Base-by-base conservation (phyloP, 2,113 vertebrate genomes). In the Chlamydotis undulata region DNA sequence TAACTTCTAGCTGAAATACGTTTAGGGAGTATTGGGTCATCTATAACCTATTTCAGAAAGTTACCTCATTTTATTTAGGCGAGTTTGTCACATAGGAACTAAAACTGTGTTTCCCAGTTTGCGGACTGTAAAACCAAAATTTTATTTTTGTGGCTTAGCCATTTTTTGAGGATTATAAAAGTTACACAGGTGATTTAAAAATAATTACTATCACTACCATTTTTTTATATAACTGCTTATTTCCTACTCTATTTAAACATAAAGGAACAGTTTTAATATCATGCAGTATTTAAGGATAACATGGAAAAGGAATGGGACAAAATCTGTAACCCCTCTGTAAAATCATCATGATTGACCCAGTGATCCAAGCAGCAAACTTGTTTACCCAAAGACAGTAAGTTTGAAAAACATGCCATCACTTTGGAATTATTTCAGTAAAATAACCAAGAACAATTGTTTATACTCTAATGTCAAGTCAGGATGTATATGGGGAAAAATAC, bases 341-440 rank as follows among this genome's bases (percentile, higher is more conserved):
- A 94, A 71, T 19, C 57, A 57, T 26, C 43, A 19, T 45, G 43
- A 81, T 60, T 78, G 75, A 94, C 26, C 43, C 56, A 90, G 15
- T 85, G 52, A 95, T 87, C 49, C 80, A 89, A 53, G 61, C 90
- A 57, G 8, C 19, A 83, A 96, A 94, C 91, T 91, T 83, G 14
- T 76, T 79, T 33, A 77, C 59, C n/a, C 41, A 79, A 78, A 91
- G 10, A 83, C 8, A 83, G 0, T 33, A 90, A 81, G 45, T 94
- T 90, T 89, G 69, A 22, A 82, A 84, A 92, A 55, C 69, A 89
- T 81, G 37, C 12, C 83, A 94, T 74, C 19, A 70, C n/a, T 52
- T 61, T 55, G 60, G 17, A 87, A 73, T 80, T 67, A 55, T 91
- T 96, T 89, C 56, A 87, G 67, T 61, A 45, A 77, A 82, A 77